Conservation (phyloP, 1,140 invertebrate species). For the Lepidotrigona ventralis region DNA sequence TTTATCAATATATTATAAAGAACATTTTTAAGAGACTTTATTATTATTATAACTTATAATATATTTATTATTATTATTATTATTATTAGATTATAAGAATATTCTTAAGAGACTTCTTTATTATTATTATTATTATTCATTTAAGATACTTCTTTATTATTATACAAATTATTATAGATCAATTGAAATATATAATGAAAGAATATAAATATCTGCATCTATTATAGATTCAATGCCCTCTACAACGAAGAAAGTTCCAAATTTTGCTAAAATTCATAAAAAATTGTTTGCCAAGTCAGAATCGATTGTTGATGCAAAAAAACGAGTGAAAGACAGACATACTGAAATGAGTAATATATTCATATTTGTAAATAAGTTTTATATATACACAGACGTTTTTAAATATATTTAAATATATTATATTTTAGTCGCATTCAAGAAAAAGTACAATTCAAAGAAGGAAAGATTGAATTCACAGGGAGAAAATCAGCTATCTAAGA, state of each 20-base stretch:
- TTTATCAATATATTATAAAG: not conserved
- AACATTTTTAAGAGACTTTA: not conserved
- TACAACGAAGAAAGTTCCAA: constrained; percentile 80
- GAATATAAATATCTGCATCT: not conserved
- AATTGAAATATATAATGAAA: not conserved
- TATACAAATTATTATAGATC: not conserved
- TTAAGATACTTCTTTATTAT: not conserved
- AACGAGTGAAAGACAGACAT: constrained; percentile 78
- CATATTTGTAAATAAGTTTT: not conserved
- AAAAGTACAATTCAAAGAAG: not conserved
- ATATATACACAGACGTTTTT: constrained; percentile 2
- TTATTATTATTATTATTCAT: not conserved
- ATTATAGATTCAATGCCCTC: constrained; percentile 58
- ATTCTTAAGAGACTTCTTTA: not conserved
- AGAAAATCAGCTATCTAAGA: constrained; percentile 19
- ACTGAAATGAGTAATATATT: constrained; percentile 61
- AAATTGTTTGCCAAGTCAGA: constrained; percentile 84
- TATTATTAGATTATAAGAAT: not conserved
- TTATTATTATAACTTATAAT: too few relatives aligned
- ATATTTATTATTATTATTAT: not conserved
- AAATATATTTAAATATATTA: not conserved
- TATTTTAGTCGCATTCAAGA: not conserved
- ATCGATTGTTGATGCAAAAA: constrained; percentile 82
- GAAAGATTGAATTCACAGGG: not conserved
- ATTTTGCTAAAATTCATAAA: constrained; percentile 84